phyloP scores from a whole-genome alignment of 2,113 vertebrate genomes.

The Hemichromis elongatus region DNA sequence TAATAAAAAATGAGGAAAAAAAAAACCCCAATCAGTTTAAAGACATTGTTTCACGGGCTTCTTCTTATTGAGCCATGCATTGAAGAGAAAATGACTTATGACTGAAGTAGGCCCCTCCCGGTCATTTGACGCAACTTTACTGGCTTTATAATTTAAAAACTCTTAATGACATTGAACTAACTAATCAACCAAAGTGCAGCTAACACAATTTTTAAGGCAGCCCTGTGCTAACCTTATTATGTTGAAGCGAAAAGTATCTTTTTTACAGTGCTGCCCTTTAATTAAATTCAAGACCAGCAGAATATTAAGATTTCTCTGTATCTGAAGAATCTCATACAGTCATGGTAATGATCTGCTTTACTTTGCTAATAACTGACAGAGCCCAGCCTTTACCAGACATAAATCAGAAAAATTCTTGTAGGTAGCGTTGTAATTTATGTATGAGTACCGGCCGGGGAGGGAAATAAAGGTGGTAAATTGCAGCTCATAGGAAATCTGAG shows the following conservation, averaged over 20 bases:
- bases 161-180: not conserved
- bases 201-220: not conserved
- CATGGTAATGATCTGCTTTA: not conserved
- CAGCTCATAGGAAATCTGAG: not conserved
- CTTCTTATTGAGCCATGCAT: not conserved
- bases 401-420: constrained; percentile 11
- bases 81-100: not conserved
- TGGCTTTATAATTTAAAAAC: not conserved
- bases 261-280: not conserved
- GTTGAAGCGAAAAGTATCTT: not conserved
- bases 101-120: not conserved
- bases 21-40: not conserved
- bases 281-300: not conserved
- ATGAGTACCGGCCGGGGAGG: not conserved
- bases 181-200: not conserved
- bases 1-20: not conserved
- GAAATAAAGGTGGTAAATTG: not conserved
- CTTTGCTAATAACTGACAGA: not conserved
- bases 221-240: not conserved
- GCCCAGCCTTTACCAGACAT: not conserved
- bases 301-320: not conserved
- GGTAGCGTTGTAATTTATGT: constrained; percentile 10
- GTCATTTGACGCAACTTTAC: not conserved
- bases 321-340: not conserved
- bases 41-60: not conserved